These are phyloP conservation scores for Trissolcus basalis DNA, from an alignment of 1,140 invertebrate species.

Conservation along the genomic window DNA sequence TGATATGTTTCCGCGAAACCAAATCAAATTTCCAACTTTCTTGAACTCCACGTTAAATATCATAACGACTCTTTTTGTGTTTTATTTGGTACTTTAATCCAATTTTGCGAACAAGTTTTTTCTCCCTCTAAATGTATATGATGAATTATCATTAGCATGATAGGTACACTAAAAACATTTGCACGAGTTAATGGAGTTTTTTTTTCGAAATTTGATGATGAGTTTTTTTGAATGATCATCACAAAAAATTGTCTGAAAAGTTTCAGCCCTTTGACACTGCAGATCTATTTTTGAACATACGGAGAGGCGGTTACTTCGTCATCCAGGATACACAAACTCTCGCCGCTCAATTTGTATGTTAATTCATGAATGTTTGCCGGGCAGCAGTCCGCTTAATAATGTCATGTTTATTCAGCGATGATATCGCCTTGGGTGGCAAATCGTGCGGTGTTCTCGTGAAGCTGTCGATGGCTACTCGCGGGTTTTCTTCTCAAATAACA, in stretches of 20 bases:
- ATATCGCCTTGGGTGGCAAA: conserved; percentile 72
- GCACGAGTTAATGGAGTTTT: too few species aligned
- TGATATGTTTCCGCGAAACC: conserved; percentile 40
- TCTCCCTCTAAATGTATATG: not conserved
- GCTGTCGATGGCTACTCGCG: conserved; percentile 62
- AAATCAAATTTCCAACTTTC: conserved; percentile 51
- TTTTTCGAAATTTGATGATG: too few species aligned
- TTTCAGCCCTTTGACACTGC: conserved; percentile 47
- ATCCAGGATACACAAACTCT: conserved; percentile 60
- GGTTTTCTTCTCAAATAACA: conserved; percentile 46
- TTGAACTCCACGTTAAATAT: conserved; percentile 28
- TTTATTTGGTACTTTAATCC: not conserved
- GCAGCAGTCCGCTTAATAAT: conserved; percentile 76
- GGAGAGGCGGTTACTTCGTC: conserved; percentile 55
- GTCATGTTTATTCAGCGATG: conserved; percentile 77
- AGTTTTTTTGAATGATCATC: conserved; percentile 29
- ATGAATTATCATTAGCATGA: too few species aligned
- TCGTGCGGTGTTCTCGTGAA: conserved; percentile 66
- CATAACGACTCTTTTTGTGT: conserved; percentile 5
- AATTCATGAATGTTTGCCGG: conserved; percentile 74
- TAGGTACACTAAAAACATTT: too few species aligned
- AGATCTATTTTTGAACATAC: conserved; percentile 57
- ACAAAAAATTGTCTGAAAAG: conserved; percentile 27
- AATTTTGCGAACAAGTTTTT: not conserved
- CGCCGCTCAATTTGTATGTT: conserved; percentile 76